A percentile compares a stretch with the other conserved stretches of the same genome.
Conservation (phyloP, 2,888 invertebrate species). For the Alentia gelatinosa region DNA sequence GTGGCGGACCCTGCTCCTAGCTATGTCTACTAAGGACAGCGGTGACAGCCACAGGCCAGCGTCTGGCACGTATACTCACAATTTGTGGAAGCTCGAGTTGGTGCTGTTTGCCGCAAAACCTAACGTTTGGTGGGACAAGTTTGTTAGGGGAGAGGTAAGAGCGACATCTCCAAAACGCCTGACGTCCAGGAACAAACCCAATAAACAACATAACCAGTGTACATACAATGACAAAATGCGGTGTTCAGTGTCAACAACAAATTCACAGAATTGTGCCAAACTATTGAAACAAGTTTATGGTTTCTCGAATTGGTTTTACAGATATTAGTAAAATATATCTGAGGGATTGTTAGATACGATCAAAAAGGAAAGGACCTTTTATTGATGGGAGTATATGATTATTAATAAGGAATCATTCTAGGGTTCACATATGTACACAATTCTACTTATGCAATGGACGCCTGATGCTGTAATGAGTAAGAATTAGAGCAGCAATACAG, state of each 20-base stretch:
- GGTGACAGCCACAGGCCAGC: background rate
- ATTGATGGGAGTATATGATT: too few relatives aligned
- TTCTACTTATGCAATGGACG: too few relatives aligned
- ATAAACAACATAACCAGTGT: background rate
- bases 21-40: background rate
- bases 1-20: background rate
- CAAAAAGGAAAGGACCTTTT: too few relatives aligned
- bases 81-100: slow-evolving; percentile 12
- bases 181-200: background rate
- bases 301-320: too few relatives aligned
- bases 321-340: too few relatives aligned
- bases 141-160: slow-evolving; percentile 8
- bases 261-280: too few relatives aligned
- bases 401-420: too few relatives aligned
- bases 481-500: too few relatives aligned
- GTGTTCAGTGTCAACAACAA: background rate
- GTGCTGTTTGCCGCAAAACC: background rate
- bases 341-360: too few relatives aligned
- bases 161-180: slow-evolving; percentile 37
- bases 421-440: too few relatives aligned
- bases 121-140: slow-evolving; percentile 44
- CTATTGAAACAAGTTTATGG: too few relatives aligned
- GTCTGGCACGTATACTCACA: background rate
- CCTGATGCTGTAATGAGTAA: too few relatives aligned
- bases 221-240: background rate